Evolutionary conservation across 37 sponge, comb jelly and placozoan species (phyloP).

Genomic region (Dysidea cf. avara): DNA sequence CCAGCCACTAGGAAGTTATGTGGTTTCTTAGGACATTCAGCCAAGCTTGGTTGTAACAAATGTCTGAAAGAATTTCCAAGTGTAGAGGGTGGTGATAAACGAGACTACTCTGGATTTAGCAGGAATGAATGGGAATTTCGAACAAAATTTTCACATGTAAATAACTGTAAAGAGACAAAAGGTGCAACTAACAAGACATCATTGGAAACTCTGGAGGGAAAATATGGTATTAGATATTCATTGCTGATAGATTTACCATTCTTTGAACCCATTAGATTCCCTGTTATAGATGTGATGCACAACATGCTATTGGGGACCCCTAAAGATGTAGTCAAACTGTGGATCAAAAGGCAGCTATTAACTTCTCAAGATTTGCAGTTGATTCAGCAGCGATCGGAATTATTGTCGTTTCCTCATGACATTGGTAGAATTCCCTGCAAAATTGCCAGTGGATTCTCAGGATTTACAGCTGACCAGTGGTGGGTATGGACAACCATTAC

Average conservation of each 20-base stretch:
- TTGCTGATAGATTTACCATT: constrained; percentile 39
- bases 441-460: constrained; percentile 40
- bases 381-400: constrained; percentile 9
- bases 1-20: constrained; percentile 61
- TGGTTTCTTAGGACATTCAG: constrained; percentile 60
- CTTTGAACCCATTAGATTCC: constrained; percentile 39
- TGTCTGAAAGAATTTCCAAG: constrained; percentile 37
- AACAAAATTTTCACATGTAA: constrained; percentile 9
- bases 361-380: constrained; percentile 1
- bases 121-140: constrained; percentile 19
- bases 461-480: constrained; percentile 73
- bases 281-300: constrained; percentile 31
- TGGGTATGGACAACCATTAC: constrained; percentile 47
- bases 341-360: constrained; percentile 4
- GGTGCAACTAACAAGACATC: too few species aligned
- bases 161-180: background rate
- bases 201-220: constrained; percentile 1
- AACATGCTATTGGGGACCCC: constrained; percentile 36
- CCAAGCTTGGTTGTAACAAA: constrained; percentile 52
- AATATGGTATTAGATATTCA: constrained; percentile 49
- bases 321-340: constrained; percentile 31
- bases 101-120: constrained; percentile 35
- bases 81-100: constrained; percentile 32
- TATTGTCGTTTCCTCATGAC: constrained; percentile 30
- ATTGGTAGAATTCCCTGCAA: constrained; percentile 51